phyloP scores from a whole-genome alignment of 2,888 invertebrate species.

The Syritta pipiens region DNA sequence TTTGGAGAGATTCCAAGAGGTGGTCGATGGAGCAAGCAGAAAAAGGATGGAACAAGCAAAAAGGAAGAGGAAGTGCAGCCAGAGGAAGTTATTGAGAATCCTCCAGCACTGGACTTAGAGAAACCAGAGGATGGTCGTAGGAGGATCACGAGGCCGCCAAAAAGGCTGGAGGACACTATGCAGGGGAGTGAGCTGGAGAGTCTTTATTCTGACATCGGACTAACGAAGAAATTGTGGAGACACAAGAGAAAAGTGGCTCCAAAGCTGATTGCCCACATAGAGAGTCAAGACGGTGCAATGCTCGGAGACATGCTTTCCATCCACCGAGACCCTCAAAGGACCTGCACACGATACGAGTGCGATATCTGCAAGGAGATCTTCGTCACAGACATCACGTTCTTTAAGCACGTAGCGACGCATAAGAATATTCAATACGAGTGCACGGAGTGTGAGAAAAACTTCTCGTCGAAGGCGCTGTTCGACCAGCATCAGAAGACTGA shows the following conservation, averaged over 20 bases:
- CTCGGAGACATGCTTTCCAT: slow-evolving; percentile 37
- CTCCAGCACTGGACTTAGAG: not conserved
- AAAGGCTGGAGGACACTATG: slow-evolving; percentile 82
- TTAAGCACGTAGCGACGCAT: slow-evolving; percentile 83
- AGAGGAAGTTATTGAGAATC: slow-evolving; percentile 76
- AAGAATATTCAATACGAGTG: slow-evolving; percentile 83
- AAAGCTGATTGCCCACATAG: slow-evolving; percentile 27
- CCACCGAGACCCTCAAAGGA: not conserved
- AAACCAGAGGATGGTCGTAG: slow-evolving; percentile 10
- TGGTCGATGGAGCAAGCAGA: slow-evolving; percentile 53
- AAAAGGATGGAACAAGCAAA: not conserved
- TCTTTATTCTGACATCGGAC: slow-evolving; percentile 86
- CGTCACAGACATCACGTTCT: slow-evolving; percentile 80
- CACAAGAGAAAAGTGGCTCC: slow-evolving; percentile 63
- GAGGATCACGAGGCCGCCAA: slow-evolving; percentile 84
- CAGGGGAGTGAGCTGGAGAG: slow-evolving; percentile 88
- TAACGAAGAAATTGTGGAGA: slow-evolving; percentile 81
- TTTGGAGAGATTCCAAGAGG: slow-evolving; percentile 76
- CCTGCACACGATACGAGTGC: slow-evolving; percentile 73
- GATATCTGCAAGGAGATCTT: slow-evolving; percentile 80
- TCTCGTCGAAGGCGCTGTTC: slow-evolving; percentile 80
- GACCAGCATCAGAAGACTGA: slow-evolving; percentile 82
- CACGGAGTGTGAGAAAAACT: slow-evolving; percentile 80
- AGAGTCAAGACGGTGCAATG: slow-evolving; percentile 76
- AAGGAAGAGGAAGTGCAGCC: slow-evolving; percentile 74